phyloP scores from a whole-genome alignment of 1,140 invertebrate genomes.

The Leptoteleia sp. region DNA sequence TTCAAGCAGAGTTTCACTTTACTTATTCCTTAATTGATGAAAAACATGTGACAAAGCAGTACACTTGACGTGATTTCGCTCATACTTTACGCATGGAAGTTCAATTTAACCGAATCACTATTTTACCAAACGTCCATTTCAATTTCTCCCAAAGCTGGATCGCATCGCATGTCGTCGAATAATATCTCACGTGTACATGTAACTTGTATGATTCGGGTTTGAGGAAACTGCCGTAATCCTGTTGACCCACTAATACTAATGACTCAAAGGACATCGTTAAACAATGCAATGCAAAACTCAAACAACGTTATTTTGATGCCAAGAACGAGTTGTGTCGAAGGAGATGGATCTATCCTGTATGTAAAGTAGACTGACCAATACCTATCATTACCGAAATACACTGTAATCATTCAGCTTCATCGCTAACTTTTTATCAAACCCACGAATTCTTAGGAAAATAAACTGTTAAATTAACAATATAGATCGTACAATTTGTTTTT shows the following conservation, averaged over 20 bases:
- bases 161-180: background rate
- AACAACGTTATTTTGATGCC: constrained; percentile 27
- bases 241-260: constrained; percentile 45
- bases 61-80: too few relatives aligned
- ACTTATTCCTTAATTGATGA: too few relatives aligned
- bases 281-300: constrained; percentile 34
- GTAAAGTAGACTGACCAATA: constrained; percentile 26
- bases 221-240: constrained; percentile 27
- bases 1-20: too few relatives aligned
- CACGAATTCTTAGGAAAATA: constrained; percentile 13
- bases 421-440: constrained; percentile 1
- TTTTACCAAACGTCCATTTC: background rate
- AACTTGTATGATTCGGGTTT: background rate
- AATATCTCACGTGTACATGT: background rate
- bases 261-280: constrained; percentile 32
- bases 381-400: constrained; percentile 11
- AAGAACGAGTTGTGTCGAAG: background rate
- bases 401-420: background rate
- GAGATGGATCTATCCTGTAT: constrained; percentile 22
- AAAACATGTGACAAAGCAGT: too few relatives aligned
- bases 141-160: background rate
- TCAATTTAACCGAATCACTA: background rate
- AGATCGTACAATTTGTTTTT: too few relatives aligned
- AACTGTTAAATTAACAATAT: too few relatives aligned
- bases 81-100: too few relatives aligned